Base-by-base conservation (phyloP, 2,113 vertebrate genomes). In the Diphyllodes magnificus region DNA sequence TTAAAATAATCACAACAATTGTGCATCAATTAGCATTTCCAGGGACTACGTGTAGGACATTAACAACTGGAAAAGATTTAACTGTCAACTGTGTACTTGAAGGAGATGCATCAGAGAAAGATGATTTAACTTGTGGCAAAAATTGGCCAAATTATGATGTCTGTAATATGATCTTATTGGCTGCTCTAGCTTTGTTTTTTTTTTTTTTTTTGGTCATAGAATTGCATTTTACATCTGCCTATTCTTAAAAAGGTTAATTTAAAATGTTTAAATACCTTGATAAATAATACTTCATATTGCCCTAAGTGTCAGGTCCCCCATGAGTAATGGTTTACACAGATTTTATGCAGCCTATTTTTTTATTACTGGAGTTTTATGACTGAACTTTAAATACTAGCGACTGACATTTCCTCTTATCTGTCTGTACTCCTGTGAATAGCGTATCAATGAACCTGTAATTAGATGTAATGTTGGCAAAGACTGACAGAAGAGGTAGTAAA, bases 341-440 rank as follows among this genome's bases (percentile, higher is more conserved):
- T 88, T 95, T 94, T 93, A 88, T 88, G 64, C 80, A 90, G 82
- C 56, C 56, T 68, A 5, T 40, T 94, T 94, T 90, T 94, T 92
- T 88, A 86, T 90, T 70, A 84, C 86, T 71, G 56, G n/a, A 80
- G 44, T 86, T 96, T 94, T 92, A 93, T 75, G 90, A 84, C 33
- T 86, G 93, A 95, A 96, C 95, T 96, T 97, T 93, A 95, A 95
- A 95, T 94, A 96, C 88, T 93, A 93, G 75, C 14, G 1, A 85
- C 86, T 96, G 92, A 92, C 85, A 95, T 96, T 95, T 95, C 82
- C 61, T 81, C 65, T 76, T 96, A 54, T 86, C 76, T 95, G 69
- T 88, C 66, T 63, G 61, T 87, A 79, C 88, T 88, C 31, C 20
- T 57, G 82, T 93, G 92, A 86, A 79, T 84, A 95, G 92, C 13